These are phyloP conservation scores for Montipora efflorescens DNA, from an alignment of 64 coral and sea anemone genomes.

Conservation along the genomic window DNA sequence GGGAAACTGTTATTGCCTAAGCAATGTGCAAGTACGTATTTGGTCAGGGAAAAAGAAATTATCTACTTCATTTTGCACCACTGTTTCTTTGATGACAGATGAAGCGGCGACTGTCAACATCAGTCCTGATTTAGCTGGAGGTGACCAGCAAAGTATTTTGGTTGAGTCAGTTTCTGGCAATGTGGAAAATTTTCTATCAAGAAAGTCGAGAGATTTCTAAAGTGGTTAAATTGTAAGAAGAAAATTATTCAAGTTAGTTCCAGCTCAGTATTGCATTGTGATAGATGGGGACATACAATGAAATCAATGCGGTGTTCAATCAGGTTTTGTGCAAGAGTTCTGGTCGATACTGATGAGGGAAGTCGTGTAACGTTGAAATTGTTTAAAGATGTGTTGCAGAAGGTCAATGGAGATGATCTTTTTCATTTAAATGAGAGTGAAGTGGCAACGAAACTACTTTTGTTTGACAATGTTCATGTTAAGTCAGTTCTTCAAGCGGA, in stretches of 20 bases:
- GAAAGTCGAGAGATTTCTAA: conserved; percentile 39
- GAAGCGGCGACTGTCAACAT: conserved; percentile 28
- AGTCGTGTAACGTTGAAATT: conserved; percentile 37
- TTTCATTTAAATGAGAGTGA: conserved; percentile 28
- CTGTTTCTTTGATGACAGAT: conserved; percentile 21
- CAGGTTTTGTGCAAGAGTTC: conserved; percentile 33
- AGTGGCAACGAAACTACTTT: conserved; percentile 46
- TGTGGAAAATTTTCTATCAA: conserved; percentile 10
- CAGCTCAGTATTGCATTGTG: conserved; percentile 38
- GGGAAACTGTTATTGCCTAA: conserved; percentile 7
- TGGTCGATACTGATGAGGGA: conserved; percentile 12
- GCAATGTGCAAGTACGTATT: conserved; percentile 32
- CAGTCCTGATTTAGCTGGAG: not conserved
- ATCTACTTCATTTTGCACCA: conserved; percentile 10
- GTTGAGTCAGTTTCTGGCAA: conserved; percentile 18
- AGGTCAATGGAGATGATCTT: conserved; percentile 26
- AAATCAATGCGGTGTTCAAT: conserved; percentile 35
- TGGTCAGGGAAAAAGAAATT: conserved; percentile 20
- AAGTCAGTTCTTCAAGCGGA: conserved; percentile 3
- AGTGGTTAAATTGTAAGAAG: conserved; percentile 36
- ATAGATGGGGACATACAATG: conserved; percentile 38
- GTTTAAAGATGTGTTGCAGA: conserved; percentile 25
- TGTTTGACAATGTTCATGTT: conserved; percentile 47
- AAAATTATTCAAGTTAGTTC: conserved; percentile 50
- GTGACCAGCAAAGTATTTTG: conserved; percentile 25